Conservation (phyloP, 1,140 invertebrate species). For the Bactericera cockerelli region DNA sequence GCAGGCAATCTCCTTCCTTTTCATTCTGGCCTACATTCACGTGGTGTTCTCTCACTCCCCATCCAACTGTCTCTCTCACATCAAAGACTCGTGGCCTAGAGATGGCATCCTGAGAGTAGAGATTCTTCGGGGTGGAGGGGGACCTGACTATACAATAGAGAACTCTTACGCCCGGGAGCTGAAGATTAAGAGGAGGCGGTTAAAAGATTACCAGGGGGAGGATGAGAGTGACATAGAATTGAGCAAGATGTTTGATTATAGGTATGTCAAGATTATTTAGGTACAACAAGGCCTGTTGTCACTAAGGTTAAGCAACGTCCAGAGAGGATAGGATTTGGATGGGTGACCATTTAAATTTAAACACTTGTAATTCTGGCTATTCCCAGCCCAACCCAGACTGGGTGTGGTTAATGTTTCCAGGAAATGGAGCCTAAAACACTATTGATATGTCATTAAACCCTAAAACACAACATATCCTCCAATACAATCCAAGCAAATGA, state of each 20-base stretch:
- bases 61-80: slow-evolving; percentile 80
- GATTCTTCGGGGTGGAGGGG: slow-evolving; percentile 60
- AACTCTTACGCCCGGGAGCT: slow-evolving; percentile 67
- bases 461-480: too few relatives aligned
- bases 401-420: too few relatives aligned
- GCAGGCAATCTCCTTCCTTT: slow-evolving; percentile 72
- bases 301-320: too few relatives aligned
- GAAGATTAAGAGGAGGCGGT: slow-evolving; percentile 27
- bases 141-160: slow-evolving; percentile 50
- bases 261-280: too few relatives aligned
- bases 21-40: slow-evolving; percentile 87
- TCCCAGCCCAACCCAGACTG: too few relatives aligned
- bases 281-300: too few relatives aligned
- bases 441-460: too few relatives aligned
- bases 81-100: slow-evolving; percentile 80
- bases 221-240: slow-evolving; percentile 46
- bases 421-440: too few relatives aligned
- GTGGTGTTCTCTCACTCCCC: slow-evolving; percentile 82
- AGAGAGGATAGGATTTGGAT: too few relatives aligned
- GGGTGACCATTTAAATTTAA: too few relatives aligned
- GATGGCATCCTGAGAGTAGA: slow-evolving; percentile 92
- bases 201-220: slow-evolving; percentile 2
- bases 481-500: too few relatives aligned
- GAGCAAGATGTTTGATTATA: slow-evolving; percentile 47
- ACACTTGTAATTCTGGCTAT: too few relatives aligned